Evolutionary conservation across 2,797 vertebrate species (phyloP).

Genomic region (Heteromormyrus szaboi): DNA sequence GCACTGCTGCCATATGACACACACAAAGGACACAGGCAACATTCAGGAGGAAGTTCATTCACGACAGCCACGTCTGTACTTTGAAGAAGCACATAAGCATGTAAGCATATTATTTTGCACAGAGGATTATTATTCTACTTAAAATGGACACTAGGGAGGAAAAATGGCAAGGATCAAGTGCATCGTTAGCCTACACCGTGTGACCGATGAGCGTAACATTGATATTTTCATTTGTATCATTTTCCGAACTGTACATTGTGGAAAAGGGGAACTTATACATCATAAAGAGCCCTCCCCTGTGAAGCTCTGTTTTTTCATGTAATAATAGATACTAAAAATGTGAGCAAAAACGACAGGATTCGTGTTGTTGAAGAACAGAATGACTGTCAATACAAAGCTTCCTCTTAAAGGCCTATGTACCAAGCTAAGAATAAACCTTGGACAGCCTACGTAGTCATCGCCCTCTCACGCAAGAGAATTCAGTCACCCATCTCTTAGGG

Average conservation of each 20-base stretch:
- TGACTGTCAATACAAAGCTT: slow-evolving; percentile 15
- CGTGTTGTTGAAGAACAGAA: neutral
- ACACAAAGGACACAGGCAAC: neutral
- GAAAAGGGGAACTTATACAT: neutral
- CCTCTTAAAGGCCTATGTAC: neutral
- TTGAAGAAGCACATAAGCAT: neutral
- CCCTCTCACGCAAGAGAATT: slow-evolving; percentile 3
- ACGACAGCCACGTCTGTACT: neutral
- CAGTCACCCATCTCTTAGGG: neutral
- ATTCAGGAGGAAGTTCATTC: neutral
- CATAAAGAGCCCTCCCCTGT: neutral
- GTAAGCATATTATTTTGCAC: neutral
- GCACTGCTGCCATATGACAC: neutral
- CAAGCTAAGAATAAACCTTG: slow-evolving; percentile 15
- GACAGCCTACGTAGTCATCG: neutral
- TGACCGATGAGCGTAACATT: neutral
- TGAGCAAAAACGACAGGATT: neutral
- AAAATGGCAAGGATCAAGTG: neutral
- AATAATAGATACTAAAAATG: neutral
- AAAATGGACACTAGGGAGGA: neutral
- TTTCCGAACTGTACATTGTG: neutral
- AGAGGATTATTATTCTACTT: neutral
- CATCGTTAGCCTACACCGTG: neutral
- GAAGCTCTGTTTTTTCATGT: neutral
- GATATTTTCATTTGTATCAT: neutral